Percentiles rank a stretch among this genome's conserved stretches.
phyloP scores from a whole-genome alignment of 2,797 vertebrate species.

The Acestrorhynchus altus region DNA sequence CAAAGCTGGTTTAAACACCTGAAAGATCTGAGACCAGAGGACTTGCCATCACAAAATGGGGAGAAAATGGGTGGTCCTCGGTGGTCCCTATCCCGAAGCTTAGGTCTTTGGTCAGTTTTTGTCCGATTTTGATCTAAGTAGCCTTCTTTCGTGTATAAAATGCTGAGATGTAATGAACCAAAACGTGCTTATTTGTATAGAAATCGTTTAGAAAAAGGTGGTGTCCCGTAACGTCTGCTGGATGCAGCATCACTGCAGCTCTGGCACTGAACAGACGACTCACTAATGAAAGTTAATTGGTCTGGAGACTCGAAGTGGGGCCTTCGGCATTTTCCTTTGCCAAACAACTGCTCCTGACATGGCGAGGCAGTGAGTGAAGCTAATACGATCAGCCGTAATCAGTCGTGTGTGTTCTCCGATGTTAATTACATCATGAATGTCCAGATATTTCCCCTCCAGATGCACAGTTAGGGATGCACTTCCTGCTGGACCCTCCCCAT shows the following conservation, averaged over 20 bases:
- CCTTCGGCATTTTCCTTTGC: not conserved
- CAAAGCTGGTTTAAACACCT: no score
- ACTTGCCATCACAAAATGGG: no score
- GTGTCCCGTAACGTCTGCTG: not conserved
- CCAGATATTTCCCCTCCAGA: constrained; percentile 51
- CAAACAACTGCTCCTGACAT: not conserved
- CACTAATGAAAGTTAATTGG: constrained; percentile 7
- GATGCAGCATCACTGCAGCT: not conserved
- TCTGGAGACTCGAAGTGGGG: not conserved
- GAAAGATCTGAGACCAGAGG: no score
- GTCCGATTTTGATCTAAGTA: no score
- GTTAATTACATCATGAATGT: constrained; percentile 56
- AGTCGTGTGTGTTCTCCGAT: constrained; percentile 36
- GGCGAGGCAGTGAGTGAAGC: constrained; percentile 21
- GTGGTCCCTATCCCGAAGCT: no score
- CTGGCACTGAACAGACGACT: not conserved
- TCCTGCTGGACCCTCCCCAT: constrained; percentile 32
- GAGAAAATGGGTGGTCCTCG: no score
- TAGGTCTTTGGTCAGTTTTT: no score
- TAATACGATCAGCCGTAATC: constrained; percentile 57
- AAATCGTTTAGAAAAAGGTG: no score
- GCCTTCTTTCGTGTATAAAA: no score
- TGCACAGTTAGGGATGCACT: constrained; percentile 34
- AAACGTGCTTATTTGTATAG: no score
- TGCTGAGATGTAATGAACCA: no score